Conservation (phyloP, 1,140 invertebrate genomes). For the Argopecten irradians region DNA sequence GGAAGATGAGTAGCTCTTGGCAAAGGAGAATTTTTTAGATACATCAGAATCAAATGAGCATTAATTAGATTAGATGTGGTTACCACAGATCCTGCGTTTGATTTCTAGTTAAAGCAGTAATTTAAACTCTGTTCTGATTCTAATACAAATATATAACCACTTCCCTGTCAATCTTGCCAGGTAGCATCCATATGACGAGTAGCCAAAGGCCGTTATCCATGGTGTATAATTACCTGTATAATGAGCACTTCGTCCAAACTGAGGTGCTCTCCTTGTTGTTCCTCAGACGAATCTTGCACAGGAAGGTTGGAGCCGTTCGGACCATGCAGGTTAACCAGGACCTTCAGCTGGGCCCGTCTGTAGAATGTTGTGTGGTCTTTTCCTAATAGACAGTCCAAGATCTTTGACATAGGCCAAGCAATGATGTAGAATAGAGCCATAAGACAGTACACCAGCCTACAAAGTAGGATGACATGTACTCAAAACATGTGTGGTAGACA, state of each 20-base stretch:
- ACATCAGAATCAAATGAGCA: too few relatives aligned
- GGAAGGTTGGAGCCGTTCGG: slow-evolving; percentile 11
- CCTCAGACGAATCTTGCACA: slow-evolving; percentile 20
- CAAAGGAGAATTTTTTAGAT: too few relatives aligned
- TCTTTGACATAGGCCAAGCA: slow-evolving; percentile 73
- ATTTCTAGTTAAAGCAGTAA: too few relatives aligned
- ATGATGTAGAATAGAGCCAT: slow-evolving; percentile 73
- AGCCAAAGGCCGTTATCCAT: too few relatives aligned
- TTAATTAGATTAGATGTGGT: too few relatives aligned
- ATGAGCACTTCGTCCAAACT: slow-evolving; percentile 70
- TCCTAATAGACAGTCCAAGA: slow-evolving; percentile 72
- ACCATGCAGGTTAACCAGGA: slow-evolving; percentile 68
- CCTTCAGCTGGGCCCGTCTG: slow-evolving; percentile 69
- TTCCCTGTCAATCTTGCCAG: too few relatives aligned
- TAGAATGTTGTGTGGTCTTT: slow-evolving; percentile 69
- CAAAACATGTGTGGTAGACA: background rate
- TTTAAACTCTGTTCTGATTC: too few relatives aligned
- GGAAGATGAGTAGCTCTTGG: too few relatives aligned
- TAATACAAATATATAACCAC: too few relatives aligned
- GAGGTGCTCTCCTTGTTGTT: slow-evolving; percentile 56
- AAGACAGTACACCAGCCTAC: slow-evolving; percentile 72
- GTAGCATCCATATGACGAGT: too few relatives aligned
- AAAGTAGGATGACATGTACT: background rate
- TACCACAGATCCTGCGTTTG: too few relatives aligned
- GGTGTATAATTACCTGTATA: slow-evolving; percentile 63